Conservation (phyloP, 2,797 vertebrate species). For the Neosilurus hyrtlii region DNA sequence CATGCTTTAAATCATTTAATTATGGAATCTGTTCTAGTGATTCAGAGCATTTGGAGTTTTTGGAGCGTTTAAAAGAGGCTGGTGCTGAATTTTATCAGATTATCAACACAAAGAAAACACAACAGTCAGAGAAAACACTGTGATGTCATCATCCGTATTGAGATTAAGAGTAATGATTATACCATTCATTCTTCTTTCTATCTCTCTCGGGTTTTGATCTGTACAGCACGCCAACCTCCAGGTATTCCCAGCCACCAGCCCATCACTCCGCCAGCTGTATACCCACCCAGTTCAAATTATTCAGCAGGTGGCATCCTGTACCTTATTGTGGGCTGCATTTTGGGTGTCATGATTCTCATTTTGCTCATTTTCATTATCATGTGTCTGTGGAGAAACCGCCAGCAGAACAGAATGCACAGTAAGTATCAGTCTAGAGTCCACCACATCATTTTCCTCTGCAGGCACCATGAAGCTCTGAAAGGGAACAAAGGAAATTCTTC, state of each 20-base stretch:
- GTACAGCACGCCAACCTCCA: constrained; percentile 81
- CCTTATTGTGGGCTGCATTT: constrained; percentile 88
- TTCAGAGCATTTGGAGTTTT: background rate
- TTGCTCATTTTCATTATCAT: constrained; percentile 91
- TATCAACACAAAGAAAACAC: background rate
- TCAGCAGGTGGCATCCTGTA: constrained; percentile 78
- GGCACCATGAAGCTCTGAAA: constrained; percentile 40
- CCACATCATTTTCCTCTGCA: background rate
- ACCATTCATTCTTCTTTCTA: background rate
- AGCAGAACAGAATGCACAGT: constrained; percentile 89
- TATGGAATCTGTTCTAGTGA: background rate
- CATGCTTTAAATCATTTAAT: background rate
- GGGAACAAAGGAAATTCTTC: constrained; percentile 49
- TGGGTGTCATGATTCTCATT: constrained; percentile 93
- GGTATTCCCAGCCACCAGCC: constrained; percentile 73
- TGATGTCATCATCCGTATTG: background rate
- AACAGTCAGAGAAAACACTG: background rate
- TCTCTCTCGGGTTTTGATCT: background rate
- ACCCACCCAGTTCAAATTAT: constrained; percentile 63
- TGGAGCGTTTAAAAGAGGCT: background rate
- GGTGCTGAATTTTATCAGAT: background rate
- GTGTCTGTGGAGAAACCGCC: constrained; percentile 94
- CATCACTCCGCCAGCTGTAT: constrained; percentile 77
- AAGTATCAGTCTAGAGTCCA: constrained; percentile 30
- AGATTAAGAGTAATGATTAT: background rate